These are phyloP conservation scores for Nautilus pompilius DNA, from an alignment of 1,140 invertebrate genomes.

Conservation along the genomic window DNA sequence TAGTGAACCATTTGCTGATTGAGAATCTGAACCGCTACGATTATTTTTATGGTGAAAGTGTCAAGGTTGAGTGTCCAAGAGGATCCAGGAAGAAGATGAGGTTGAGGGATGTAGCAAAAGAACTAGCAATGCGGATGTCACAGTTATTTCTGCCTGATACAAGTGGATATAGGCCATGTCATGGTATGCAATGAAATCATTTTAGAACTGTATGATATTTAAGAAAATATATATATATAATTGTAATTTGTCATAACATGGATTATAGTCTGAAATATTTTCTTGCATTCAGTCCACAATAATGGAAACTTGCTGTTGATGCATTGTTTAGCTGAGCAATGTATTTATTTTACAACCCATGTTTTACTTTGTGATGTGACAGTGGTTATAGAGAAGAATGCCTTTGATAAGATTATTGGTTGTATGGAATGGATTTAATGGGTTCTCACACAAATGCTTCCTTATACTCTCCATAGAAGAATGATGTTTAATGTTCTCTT, in stretches of 20 bases:
- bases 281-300: no score
- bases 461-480: no score
- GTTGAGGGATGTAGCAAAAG: constrained; percentile 41
- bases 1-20: constrained; percentile 52
- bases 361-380: no score
- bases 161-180: constrained; percentile 47
- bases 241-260: background rate
- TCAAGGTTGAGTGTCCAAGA: constrained; percentile 53
- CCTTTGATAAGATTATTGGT: no score
- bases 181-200: constrained; percentile 48
- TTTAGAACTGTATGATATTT: background rate
- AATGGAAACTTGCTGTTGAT: no score
- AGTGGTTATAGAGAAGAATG: no score
- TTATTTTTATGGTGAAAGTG: constrained; percentile 47
- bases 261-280: background rate
- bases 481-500: no score
- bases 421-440: no score
- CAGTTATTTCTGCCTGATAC: constrained; percentile 47
- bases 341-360: no score
- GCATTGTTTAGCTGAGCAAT: no score
- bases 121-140: constrained; percentile 40
- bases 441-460: no score
- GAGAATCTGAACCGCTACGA: constrained; percentile 50
- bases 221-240: background rate
- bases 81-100: constrained; percentile 45